Evolutionary conservation across 2,113 vertebrate species (phyloP).

Genomic region (Salvator merianae): DNA sequence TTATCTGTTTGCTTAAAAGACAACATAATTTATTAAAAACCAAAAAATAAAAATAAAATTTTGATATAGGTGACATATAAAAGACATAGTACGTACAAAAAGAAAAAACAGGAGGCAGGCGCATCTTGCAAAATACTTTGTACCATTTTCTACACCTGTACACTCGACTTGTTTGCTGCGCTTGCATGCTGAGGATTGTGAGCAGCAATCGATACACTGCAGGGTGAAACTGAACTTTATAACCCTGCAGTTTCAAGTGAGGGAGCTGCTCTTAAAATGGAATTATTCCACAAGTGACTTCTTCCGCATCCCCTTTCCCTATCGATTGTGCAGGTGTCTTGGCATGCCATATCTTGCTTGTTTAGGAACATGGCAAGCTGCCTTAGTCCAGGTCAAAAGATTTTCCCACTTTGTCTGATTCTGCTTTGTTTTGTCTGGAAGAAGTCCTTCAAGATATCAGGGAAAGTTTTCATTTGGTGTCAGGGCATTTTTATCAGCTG

Average conservation of each 20-base stretch:
- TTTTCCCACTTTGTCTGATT: no score
- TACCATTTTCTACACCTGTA: no score
- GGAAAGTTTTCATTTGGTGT: no score
- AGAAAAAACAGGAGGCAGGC: background rate
- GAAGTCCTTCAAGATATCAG: no score
- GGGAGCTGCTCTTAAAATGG: background rate
- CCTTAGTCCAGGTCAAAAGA: no score
- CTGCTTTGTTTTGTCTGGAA: no score
- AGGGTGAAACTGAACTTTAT: constrained; percentile 10
- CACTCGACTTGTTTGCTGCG: background rate
- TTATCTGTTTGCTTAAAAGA: no score
- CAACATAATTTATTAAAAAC: background rate
- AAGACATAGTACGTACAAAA: background rate
- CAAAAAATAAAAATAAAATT: background rate
- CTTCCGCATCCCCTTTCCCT: background rate
- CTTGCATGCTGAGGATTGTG: background rate
- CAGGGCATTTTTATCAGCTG: no score
- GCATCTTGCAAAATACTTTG: no score
- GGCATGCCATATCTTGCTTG: background rate
- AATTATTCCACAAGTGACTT: background rate
- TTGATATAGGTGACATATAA: no score
- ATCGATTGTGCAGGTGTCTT: background rate
- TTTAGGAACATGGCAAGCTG: no score
- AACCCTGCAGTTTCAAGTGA: background rate
- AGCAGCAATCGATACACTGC: background rate